Conservation (phyloP, 2,113 vertebrate genomes). For the Sarotherodon lohbergeri region DNA sequence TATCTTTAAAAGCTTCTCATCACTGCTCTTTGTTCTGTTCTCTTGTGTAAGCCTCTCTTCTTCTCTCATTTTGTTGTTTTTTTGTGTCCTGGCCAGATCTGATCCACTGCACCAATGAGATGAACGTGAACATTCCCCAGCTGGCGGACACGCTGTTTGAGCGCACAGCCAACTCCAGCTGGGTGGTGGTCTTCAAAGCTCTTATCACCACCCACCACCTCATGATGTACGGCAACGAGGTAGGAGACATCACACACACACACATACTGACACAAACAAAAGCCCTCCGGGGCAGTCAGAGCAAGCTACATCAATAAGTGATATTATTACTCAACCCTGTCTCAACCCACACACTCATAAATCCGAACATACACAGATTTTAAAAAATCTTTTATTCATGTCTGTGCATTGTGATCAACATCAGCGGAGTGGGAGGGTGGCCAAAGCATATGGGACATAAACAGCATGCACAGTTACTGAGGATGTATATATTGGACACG, state of each 20-base stretch:
- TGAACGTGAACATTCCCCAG: conserved; percentile 76
- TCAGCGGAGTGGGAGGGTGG: not conserved
- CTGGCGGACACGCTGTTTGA: conserved; percentile 76
- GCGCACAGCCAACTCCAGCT: conserved; percentile 75
- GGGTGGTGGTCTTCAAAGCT: conserved; percentile 78
- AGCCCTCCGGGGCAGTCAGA: not conserved
- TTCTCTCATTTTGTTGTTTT: not conserved
- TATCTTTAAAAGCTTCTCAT: not conserved
- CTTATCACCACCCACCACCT: conserved; percentile 77
- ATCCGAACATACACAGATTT: not conserved
- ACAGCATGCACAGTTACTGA: not conserved
- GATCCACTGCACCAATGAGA: conserved; percentile 78
- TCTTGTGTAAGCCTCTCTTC: not conserved
- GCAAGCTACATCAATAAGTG: not conserved
- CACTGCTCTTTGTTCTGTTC: not conserved
- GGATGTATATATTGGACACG: not conserved
- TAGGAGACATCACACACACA: conserved; percentile 25
- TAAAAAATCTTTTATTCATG: not conserved
- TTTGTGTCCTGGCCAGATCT: conserved; percentile 50
- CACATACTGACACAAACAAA: not conserved
- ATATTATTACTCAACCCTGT: conserved; percentile 1
- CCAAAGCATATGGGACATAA: not conserved
- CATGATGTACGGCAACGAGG: conserved; percentile 78
- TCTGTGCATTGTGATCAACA: not conserved
- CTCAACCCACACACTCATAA: not conserved